Evolutionary conservation across 2,797 vertebrate genomes (phyloP).

Genomic region (Hyperoplus lanceolatus): DNA sequence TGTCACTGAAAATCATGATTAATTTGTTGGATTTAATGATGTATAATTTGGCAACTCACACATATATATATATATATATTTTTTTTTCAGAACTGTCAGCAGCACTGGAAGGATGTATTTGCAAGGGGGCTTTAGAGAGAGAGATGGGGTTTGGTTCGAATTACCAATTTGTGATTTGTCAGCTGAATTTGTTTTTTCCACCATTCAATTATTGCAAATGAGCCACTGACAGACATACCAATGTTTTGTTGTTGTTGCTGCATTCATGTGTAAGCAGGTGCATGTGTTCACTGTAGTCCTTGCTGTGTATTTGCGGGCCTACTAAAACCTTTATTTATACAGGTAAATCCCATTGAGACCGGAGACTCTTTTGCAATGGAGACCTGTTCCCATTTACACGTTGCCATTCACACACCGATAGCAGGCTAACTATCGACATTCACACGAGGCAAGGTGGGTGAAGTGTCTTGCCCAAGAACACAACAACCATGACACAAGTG

Average conservation of each 20-base stretch:
- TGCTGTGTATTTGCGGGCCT: background rate
- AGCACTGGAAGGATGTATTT: conserved; percentile 51
- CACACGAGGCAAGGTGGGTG: too few species aligned
- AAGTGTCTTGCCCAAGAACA: too few species aligned
- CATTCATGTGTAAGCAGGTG: conserved; percentile 10
- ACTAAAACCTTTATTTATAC: too few species aligned
- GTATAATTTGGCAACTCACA: conserved; percentile 71
- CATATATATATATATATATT: conserved; percentile 22
- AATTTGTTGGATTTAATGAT: conserved; percentile 80
- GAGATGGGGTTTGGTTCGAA: conserved; percentile 12
- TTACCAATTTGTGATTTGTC: conserved; percentile 60
- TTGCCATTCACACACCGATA: too few species aligned
- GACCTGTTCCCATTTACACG: too few species aligned
- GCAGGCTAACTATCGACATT: too few species aligned
- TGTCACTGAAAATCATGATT: conserved; percentile 82
- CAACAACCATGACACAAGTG: too few species aligned
- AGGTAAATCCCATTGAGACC: too few species aligned
- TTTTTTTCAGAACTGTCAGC: conserved; percentile 69
- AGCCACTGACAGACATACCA: conserved; percentile 25
- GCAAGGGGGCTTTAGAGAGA: conserved; percentile 41
- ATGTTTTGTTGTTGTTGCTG: conserved; percentile 8
- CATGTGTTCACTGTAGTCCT: background rate
- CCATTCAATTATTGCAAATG: conserved; percentile 49
- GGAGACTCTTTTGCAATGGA: too few species aligned
- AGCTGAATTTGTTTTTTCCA: conserved; percentile 38